Percentiles rank a stretch among this genome's conserved stretches.
phyloP scores from a whole-genome alignment of 2,113 vertebrate genomes.

The Meleagris gallopavo region DNA sequence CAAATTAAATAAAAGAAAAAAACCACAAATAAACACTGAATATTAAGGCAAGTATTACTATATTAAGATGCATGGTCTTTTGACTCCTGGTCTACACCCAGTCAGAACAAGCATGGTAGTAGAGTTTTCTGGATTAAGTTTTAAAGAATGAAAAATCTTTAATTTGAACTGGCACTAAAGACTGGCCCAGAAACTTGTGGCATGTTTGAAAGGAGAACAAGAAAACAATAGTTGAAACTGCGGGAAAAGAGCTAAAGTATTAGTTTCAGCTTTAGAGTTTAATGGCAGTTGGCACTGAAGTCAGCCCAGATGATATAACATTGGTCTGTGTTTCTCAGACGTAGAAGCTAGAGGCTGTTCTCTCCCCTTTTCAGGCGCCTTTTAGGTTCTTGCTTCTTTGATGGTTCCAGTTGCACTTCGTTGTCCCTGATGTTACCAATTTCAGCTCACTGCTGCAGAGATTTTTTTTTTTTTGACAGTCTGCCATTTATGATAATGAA shows the following conservation, averaged over 20 bases:
- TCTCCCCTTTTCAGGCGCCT: background rate
- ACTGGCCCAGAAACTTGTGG: background rate
- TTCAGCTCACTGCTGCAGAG: background rate
- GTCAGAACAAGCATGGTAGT: background rate
- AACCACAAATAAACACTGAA: background rate
- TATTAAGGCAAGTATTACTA: background rate
- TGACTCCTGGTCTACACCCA: background rate
- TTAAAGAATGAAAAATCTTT: background rate
- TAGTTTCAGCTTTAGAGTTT: slow-evolving; percentile 39
- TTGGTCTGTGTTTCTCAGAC: background rate
- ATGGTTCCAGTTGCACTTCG: background rate
- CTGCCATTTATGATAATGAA: slow-evolving; percentile 45
- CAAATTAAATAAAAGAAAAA: background rate
- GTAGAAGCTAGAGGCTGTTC: background rate
- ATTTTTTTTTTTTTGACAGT: background rate
- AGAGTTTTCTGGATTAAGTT: background rate
- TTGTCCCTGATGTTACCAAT: background rate
- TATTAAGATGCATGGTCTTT: background rate
- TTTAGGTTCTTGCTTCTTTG: background rate
- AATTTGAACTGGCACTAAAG: slow-evolving; percentile 14
- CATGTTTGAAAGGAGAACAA: slow-evolving; percentile 4
- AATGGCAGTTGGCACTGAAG: slow-evolving; percentile 7
- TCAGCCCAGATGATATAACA: background rate
- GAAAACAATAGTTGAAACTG: slow-evolving; percentile 34
- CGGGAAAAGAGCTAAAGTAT: slow-evolving; percentile 40